A percentile compares a stretch with the other conserved stretches of the same genome.
Conservation (phyloP, 2,113 vertebrate genomes). For the Eulemur macaco region DNA sequence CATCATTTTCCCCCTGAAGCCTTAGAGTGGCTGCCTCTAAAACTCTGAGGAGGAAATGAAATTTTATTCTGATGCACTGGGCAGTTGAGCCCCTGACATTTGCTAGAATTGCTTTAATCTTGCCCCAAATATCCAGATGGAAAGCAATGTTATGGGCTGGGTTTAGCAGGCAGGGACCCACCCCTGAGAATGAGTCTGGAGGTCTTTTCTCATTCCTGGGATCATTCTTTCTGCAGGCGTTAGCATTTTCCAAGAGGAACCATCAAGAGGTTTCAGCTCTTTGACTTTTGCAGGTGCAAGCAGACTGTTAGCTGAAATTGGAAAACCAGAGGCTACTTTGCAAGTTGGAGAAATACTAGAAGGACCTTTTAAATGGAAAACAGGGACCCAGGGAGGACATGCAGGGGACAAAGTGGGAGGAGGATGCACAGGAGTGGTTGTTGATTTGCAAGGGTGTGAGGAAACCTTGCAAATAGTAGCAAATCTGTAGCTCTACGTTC, state of each 20-base stretch:
- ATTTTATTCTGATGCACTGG: slow-evolving; percentile 23
- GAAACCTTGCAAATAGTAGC: background rate
- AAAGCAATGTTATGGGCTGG: slow-evolving; percentile 13
- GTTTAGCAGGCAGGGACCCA: background rate
- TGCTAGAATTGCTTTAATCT: slow-evolving; percentile 47
- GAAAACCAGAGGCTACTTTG: slow-evolving; percentile 41
- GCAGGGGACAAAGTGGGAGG: background rate
- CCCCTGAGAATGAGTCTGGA: background rate
- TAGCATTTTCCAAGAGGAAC: background rate
- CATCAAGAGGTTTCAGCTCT: background rate
- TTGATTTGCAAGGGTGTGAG: background rate
- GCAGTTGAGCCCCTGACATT: background rate
- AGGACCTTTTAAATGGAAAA: background rate
- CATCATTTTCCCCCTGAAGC: background rate
- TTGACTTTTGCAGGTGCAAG: background rate
- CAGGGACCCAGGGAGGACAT: background rate
- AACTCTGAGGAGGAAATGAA: slow-evolving; percentile 38
- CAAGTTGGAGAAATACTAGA: background rate
- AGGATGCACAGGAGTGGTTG: background rate
- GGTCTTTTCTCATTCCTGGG: background rate
- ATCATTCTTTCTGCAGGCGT: background rate
- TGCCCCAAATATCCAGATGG: background rate
- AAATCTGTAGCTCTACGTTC: background rate
- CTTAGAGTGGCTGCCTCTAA: background rate
- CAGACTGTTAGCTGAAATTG: background rate